These are phyloP conservation scores for Pterois miles DNA, from an alignment of 2,797 vertebrate genomes.

Conservation along the genomic window DNA sequence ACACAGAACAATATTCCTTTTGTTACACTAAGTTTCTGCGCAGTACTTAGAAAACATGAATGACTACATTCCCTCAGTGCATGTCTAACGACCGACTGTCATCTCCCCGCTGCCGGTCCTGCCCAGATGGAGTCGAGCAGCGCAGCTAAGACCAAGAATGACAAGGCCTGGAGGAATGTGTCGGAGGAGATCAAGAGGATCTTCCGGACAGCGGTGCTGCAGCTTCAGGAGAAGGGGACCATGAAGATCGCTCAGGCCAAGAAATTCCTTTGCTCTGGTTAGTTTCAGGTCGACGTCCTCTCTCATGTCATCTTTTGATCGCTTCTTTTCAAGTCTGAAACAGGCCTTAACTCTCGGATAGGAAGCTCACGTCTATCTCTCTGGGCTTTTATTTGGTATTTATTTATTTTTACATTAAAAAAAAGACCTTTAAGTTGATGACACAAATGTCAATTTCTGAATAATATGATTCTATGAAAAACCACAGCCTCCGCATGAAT, in stretches of 20 bases:
- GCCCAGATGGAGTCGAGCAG: constrained; percentile 90
- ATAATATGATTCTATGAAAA: not conserved
- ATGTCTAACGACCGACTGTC: constrained; percentile 24
- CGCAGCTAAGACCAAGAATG: constrained; percentile 86
- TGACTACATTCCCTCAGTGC: not conserved
- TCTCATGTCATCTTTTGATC: not conserved
- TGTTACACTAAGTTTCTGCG: not conserved
- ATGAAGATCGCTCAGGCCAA: constrained; percentile 93
- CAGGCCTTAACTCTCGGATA: not conserved
- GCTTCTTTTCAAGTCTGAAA: constrained; percentile 9
- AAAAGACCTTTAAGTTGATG: not conserved
- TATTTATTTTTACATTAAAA: not conserved
- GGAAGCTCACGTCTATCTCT: not conserved
- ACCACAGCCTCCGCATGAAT: not conserved
- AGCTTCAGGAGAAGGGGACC: constrained; percentile 94
- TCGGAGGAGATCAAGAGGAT: constrained; percentile 97
- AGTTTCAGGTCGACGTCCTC: constrained; percentile 29
- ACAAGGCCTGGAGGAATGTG: constrained; percentile 94
- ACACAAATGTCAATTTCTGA: not conserved
- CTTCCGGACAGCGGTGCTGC: constrained; percentile 93
- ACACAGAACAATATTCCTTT: not conserved
- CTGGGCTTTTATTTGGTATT: not conserved
- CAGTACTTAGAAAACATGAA: not conserved
- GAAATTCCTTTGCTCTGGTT: constrained; percentile 98
- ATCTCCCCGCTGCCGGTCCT: constrained; percentile 26